Conservation (phyloP, 2,888 invertebrate species). For the Sesia apiformis region DNA sequence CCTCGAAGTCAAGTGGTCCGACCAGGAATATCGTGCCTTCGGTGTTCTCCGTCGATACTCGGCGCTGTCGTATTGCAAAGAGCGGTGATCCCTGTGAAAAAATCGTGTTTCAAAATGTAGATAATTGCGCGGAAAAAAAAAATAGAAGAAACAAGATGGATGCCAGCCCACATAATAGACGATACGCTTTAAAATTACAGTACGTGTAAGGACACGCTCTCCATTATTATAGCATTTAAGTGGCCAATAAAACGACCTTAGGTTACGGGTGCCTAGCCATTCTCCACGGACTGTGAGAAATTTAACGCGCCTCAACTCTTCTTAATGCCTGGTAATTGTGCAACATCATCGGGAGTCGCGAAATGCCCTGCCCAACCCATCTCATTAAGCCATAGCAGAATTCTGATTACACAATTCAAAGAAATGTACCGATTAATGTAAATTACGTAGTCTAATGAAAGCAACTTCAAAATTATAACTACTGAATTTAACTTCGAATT, state of each 20-base stretch:
- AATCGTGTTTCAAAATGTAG: slow-evolving; percentile 10
- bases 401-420: slow-evolving; percentile 2
- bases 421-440: slow-evolving; percentile 3
- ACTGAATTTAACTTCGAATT: too few species aligned
- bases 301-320: slow-evolving; percentile 49
- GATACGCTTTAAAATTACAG: slow-evolving; percentile 26
- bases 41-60: slow-evolving; percentile 83
- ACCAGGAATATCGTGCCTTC: slow-evolving; percentile 86
- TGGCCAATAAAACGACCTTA: slow-evolving; percentile 41
- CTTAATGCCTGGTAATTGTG: slow-evolving; percentile 57
- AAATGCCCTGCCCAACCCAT: slow-evolving; percentile 17
- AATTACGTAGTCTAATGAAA: background rate
- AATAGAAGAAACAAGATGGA: slow-evolving; percentile 9
- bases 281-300: slow-evolving; percentile 51
- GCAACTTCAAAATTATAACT: background rate
- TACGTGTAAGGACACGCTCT: slow-evolving; percentile 43
- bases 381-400: slow-evolving; percentile 15
- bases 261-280: slow-evolving; percentile 38
- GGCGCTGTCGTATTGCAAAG: slow-evolving; percentile 85
- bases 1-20: slow-evolving; percentile 90
- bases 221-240: slow-evolving; percentile 53
- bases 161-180: slow-evolving; percentile 17
- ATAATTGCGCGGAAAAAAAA: slow-evolving; percentile 9
- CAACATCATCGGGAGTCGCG: slow-evolving; percentile 27
- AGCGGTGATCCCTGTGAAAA: slow-evolving; percentile 79